Percentiles rank a stretch among this genome's conserved stretches.
Evolutionary conservation across 2,797 vertebrate species (phyloP).

Genomic region (Tapera naevia): DNA sequence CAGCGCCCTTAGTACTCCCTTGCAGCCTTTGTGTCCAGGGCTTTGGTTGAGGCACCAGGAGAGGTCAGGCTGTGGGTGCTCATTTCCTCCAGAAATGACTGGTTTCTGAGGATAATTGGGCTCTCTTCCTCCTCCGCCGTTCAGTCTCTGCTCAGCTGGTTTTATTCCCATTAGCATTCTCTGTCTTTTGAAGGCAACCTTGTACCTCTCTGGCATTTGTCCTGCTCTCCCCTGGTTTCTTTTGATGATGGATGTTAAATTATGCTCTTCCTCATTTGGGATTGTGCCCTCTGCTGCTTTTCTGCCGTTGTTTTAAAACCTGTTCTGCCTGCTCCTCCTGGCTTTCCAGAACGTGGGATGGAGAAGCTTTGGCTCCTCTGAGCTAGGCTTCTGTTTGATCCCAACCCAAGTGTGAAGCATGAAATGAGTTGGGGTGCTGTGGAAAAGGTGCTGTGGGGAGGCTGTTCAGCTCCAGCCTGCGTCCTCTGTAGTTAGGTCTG

Average conservation of each 20-base stretch:
- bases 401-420: neutral
- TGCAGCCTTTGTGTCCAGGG: neutral
- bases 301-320: conserved; percentile 27
- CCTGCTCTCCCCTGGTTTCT: neutral
- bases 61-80: neutral
- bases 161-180: neutral
- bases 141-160: neutral
- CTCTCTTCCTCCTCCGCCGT: neutral
- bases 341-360: neutral
- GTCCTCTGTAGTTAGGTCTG: neutral
- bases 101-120: neutral
- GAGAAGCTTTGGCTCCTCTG: neutral
- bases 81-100: neutral
- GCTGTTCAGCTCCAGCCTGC: neutral
- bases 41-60: neutral
- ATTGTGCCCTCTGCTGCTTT: neutral
- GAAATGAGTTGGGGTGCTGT: neutral
- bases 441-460: neutral
- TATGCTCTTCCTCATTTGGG: neutral
- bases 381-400: conserved; percentile 15
- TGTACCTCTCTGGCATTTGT: neutral
- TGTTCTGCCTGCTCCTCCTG: conserved; percentile 40
- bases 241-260: conserved; percentile 9
- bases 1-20: neutral
- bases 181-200: neutral